Percentiles rank a stretch among this genome's conserved stretches.
Evolutionary conservation across 2,888 invertebrate species (phyloP).

Genomic region (Pollenia amentaria): DNA sequence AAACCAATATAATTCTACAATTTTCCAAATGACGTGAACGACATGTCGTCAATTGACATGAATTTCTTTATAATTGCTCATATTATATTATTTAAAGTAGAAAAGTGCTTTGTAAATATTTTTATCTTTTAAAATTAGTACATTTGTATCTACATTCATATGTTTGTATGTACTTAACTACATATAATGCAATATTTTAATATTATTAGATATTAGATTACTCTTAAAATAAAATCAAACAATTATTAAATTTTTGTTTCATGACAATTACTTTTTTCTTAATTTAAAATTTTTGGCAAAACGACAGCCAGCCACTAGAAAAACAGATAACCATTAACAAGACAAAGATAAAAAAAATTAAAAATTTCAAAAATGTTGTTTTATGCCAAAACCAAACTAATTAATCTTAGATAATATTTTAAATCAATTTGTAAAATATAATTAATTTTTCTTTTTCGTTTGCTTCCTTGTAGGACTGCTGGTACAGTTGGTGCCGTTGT

Average conservation of each 20-base stretch:
- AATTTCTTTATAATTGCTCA: neutral
- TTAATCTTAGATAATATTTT: neutral
- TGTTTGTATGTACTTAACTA: too few species aligned
- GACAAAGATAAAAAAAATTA: too few species aligned
- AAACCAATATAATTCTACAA: neutral
- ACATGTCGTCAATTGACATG: neutral
- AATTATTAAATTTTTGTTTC: neutral
- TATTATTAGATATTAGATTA: too few species aligned
- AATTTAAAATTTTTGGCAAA: slow-evolving; percentile 18
- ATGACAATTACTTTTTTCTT: neutral
- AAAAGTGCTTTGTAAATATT: neutral
- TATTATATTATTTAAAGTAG: neutral
- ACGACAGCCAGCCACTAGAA: neutral
- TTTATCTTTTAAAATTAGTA: too few species aligned
- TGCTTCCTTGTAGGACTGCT: slow-evolving; percentile 90
- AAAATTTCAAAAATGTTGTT: neutral
- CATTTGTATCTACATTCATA: too few species aligned
- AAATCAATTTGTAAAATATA: neutral
- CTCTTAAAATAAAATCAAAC: neutral
- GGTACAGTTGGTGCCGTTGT: slow-evolving; percentile 98
- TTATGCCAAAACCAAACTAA: slow-evolving; percentile 8
- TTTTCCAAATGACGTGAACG: neutral
- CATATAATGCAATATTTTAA: too few species aligned
- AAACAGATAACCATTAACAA: too few species aligned
- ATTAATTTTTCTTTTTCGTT: slow-evolving; percentile 27